A percentile compares a stretch with the other conserved stretches of the same genome.
Evolutionary conservation across 2,113 vertebrate species (phyloP).

Genomic region (Narcine bancroftii): DNA sequence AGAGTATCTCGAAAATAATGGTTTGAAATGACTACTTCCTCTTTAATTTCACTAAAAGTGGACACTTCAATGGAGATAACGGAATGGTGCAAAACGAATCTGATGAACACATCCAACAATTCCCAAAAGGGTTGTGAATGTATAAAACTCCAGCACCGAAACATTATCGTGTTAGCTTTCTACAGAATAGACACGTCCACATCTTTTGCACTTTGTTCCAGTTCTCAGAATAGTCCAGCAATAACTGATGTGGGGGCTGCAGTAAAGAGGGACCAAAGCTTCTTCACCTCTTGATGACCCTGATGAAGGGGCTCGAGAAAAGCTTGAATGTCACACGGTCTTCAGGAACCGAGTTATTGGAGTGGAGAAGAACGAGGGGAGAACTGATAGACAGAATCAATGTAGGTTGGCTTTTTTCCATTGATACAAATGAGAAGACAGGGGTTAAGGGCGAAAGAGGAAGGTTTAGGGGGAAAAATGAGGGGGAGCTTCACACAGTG

Average conservation of each 20-base stretch:
- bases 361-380: no score
- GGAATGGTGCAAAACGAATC: neutral
- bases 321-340: neutral
- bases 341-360: no score
- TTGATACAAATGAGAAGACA: no score
- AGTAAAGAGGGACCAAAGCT: no score
- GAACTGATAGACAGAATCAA: no score
- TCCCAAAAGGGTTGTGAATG: neutral
- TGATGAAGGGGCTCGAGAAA: neutral
- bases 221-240: neutral
- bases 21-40: neutral
- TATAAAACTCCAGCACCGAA: neutral
- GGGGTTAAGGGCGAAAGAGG: no score
- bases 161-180: neutral
- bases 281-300: neutral
- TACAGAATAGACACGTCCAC: neutral
- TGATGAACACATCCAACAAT: neutral
- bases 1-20: neutral
- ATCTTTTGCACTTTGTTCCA: neutral
- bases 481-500: no score
- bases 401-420: no score
- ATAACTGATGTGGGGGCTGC: neutral
- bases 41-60: neutral
- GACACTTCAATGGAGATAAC: neutral
- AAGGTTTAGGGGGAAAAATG: no score